These are phyloP conservation scores for Apeltes quadracus DNA, from an alignment of 2,113 vertebrate species.

Conservation along the genomic window DNA sequence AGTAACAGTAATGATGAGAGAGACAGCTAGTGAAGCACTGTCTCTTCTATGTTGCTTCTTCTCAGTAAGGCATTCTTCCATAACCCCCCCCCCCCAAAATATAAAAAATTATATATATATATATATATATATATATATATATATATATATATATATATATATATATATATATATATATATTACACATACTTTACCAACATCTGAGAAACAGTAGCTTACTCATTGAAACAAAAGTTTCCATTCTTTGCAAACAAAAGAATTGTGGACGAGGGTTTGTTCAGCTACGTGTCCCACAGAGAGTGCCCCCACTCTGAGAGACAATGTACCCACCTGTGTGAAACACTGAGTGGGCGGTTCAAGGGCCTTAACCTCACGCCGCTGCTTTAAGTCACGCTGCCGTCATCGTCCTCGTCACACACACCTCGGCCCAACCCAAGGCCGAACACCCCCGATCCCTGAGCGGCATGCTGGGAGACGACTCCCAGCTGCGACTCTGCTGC, in stretches of 20 bases:
- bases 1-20: not conserved
- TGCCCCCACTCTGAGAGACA: not conserved
- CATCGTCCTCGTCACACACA: constrained; percentile 70
- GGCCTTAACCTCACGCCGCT: not conserved
- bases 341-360: constrained; percentile 12
- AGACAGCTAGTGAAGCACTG: constrained; percentile 15
- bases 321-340: constrained; percentile 4
- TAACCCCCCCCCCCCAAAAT: not conserved
- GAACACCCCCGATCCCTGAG: constrained; percentile 67
- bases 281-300: constrained; percentile 17
- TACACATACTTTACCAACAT: not conserved
- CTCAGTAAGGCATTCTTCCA: not conserved
- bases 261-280: not conserved
- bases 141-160: too few species aligned
- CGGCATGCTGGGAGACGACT: constrained; percentile 52
- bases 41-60: constrained; percentile 47
- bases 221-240: constrained; percentile 31
- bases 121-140: too few species aligned
- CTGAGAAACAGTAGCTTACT: constrained; percentile 18
- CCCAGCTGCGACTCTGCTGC: constrained; percentile 58
- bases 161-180: too few species aligned
- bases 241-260: constrained; percentile 2
- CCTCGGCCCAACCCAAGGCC: constrained; percentile 58
- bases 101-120: too few species aligned
- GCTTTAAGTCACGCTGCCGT: constrained; percentile 75